These are phyloP conservation scores for Scaptomyza polygonia DNA, from an alignment of 2,888 invertebrate genomes.

Conservation along the genomic window DNA sequence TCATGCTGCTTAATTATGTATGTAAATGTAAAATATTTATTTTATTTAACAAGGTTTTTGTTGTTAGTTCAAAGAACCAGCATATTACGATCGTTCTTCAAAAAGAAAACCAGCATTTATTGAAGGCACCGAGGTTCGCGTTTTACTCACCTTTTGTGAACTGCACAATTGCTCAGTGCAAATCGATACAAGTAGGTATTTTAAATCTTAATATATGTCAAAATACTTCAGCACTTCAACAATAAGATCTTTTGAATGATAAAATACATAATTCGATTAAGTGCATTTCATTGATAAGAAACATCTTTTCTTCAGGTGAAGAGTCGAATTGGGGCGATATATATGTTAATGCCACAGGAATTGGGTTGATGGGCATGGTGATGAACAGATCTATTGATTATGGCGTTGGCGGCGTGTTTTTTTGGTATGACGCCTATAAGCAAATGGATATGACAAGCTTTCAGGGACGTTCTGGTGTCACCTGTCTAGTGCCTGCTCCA, in stretches of 20 bases:
- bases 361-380: slow-evolving; percentile 88
- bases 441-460: slow-evolving; percentile 87
- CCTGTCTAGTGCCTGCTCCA: slow-evolving; percentile 88
- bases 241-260: too few relatives aligned
- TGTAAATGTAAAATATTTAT: slow-evolving; percentile 7
- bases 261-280: too few relatives aligned
- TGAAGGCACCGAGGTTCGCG: slow-evolving; percentile 86
- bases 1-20: slow-evolving; percentile 73
- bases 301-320: slow-evolving; percentile 45
- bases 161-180: slow-evolving; percentile 84
- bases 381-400: slow-evolving; percentile 86
- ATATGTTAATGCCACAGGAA: slow-evolving; percentile 87
- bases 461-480: slow-evolving; percentile 87
- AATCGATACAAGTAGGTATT: slow-evolving; percentile 75
- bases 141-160: slow-evolving; percentile 82
- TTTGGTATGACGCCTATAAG: slow-evolving; percentile 84
- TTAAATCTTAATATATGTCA: neutral
- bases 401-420: slow-evolving; percentile 68
- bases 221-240: too few relatives aligned
- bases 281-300: neutral
- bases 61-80: slow-evolving; percentile 52
- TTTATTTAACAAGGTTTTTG: neutral
- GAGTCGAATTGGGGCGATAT: slow-evolving; percentile 87
- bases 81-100: slow-evolving; percentile 51
- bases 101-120: slow-evolving; percentile 67